A percentile compares a stretch with the other conserved stretches of the same genome.
phyloP scores from a whole-genome alignment of 1,140 invertebrate species.

The Cryptotermes secundus region DNA sequence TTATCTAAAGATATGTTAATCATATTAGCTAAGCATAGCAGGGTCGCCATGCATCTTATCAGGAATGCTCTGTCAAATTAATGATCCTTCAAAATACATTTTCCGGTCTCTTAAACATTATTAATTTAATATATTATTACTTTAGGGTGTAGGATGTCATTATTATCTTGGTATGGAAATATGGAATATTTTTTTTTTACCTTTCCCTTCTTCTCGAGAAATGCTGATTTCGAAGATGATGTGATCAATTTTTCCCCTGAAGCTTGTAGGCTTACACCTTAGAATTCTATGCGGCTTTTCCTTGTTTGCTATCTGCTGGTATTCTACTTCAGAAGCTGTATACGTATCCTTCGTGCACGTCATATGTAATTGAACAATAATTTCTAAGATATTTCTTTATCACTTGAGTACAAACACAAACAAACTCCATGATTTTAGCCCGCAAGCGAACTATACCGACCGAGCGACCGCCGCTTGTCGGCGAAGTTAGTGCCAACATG shows the following conservation, averaged over 20 bases:
- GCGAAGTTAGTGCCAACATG: too few relatives aligned
- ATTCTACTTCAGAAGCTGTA: not conserved
- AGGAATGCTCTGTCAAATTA: not conserved
- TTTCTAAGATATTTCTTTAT: not conserved
- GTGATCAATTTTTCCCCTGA: slow-evolving; percentile 1
- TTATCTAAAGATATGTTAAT: not conserved
- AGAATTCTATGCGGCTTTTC: not conserved
- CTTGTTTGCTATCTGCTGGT: not conserved
- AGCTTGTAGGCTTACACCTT: not conserved
- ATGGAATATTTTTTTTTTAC: not conserved
- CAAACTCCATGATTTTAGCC: too few relatives aligned
- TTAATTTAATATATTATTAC: not conserved
- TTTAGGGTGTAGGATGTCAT: not conserved
- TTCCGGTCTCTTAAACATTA: not conserved
- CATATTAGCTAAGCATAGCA: too few relatives aligned
- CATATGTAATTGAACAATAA: not conserved
- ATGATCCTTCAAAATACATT: slow-evolving; percentile 5
- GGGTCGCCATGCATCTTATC: too few relatives aligned
- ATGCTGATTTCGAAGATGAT: not conserved
- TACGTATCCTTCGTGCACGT: not conserved
- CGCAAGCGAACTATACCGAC: too few relatives aligned
- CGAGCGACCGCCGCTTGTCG: too few relatives aligned
- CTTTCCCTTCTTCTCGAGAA: not conserved
- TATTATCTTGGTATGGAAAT: slow-evolving; percentile 17
- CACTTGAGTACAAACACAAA: too few relatives aligned